Base-by-base conservation (phyloP, 2,113 vertebrate genomes). In the Arenaria interpres region DNA sequence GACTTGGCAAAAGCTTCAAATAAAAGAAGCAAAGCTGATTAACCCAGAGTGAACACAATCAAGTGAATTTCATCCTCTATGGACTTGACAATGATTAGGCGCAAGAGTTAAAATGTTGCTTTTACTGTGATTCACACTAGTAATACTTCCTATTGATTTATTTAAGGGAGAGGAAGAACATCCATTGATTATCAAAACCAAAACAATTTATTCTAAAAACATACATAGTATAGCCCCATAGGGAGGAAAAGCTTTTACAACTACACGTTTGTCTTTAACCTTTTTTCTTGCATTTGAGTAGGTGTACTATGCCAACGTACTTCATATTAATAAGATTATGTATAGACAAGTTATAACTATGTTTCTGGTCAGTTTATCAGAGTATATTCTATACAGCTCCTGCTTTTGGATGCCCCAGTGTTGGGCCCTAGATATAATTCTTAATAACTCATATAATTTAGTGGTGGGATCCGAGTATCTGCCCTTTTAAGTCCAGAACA, bases 301-400 rank as follows among this genome's bases (percentile, higher is more conserved):
- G 25, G 22, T 27, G 21, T 28, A 68, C 46, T 60, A 77, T 1
- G 14, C 13, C 50, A 59, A 20, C 7, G 11, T 2, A 56, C 32
- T 46, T 64, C 14, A 6, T 30, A 39, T 35, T 56, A 51, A 51
- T 16, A 73, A 45, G 0, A 0, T 7, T 77, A 51, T 4, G 2
- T 43, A 59, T 3, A 48, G 35, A 60, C 0, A 60, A 20, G 19
- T 63, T 92, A 86, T 37, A 87, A 77, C 5, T 59, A 13, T 3
- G 5, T n/a, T 87, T 89, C 71, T 43, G 28, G 13, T 50, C 57
- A 69, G 35, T 76, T 84, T 59, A 79, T 59, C 14, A 2, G 46
- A 60, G 17, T 23, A 3, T 12, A 68, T 56, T 84, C 48, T 41
- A 90, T 20, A 72, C 3, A 57, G 30, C 24, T 88, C 21, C 54